These are phyloP conservation scores for Siphamia tubifer DNA, from an alignment of 2,113 vertebrate species.

Conservation along the genomic window DNA sequence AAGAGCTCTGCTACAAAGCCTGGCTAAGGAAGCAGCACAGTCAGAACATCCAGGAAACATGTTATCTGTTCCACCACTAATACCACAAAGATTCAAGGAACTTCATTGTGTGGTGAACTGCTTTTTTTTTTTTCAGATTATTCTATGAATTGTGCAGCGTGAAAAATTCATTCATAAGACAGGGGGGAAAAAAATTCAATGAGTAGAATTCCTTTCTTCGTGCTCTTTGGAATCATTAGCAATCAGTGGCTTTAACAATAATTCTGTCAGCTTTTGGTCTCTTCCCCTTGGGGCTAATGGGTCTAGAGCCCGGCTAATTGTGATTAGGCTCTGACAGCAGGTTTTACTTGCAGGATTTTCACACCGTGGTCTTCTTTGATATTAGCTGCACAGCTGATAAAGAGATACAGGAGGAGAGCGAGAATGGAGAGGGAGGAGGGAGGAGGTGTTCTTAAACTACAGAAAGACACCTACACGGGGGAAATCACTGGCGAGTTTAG, in stretches of 20 bases:
- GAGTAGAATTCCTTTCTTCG: constrained; percentile 8
- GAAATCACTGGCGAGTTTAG: constrained; percentile 78
- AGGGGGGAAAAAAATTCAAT: background rate
- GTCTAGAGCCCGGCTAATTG: constrained; percentile 72
- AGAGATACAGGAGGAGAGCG: constrained; percentile 50
- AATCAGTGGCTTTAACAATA: constrained; percentile 59
- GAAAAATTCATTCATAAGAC: background rate
- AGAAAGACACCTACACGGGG: constrained; percentile 74
- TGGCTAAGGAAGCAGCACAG: constrained; percentile 27
- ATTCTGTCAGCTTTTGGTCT: constrained; percentile 54
- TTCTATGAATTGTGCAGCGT: background rate
- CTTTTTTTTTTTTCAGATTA: background rate
- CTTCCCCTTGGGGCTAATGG: constrained; percentile 58
- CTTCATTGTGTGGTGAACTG: background rate
- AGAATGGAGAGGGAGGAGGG: background rate
- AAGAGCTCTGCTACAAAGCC: constrained; percentile 32
- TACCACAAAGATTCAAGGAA: background rate
- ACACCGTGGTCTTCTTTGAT: constrained; percentile 68
- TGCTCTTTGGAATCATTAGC: constrained; percentile 44
- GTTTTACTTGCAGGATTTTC: constrained; percentile 69
- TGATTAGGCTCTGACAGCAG: constrained; percentile 72
- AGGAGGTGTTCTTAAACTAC: constrained; percentile 68
- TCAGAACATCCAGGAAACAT: constrained; percentile 40
- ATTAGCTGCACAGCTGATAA: constrained; percentile 70
- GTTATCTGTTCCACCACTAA: constrained; percentile 37